Evolutionary conservation across 92 coral and sea anemone genomes (phyloP).

Genomic region (Heliopora coerulea): DNA sequence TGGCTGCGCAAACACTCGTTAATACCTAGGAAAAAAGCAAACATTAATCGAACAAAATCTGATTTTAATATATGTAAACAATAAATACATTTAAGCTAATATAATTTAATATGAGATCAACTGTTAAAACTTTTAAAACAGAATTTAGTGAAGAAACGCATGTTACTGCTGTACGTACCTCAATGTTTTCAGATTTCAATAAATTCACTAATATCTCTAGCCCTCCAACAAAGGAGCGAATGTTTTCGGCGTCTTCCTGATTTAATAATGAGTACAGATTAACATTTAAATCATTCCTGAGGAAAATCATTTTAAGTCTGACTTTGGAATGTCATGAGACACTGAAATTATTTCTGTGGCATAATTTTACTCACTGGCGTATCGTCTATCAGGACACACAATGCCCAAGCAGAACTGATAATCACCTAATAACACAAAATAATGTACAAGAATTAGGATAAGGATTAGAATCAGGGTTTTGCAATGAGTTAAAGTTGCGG

Average conservation of each 20-base stretch:
- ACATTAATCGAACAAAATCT: too few relatives aligned
- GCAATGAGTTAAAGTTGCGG: too few relatives aligned
- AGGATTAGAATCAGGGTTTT: too few relatives aligned
- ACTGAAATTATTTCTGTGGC: neutral
- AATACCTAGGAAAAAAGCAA: slow-evolving; percentile 55
- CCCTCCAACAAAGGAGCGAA: slow-evolving; percentile 94
- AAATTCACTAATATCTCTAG: slow-evolving; percentile 74
- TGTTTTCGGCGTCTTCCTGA: slow-evolving; percentile 84
- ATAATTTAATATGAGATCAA: too few relatives aligned
- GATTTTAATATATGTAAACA: too few relatives aligned
- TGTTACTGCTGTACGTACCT: slow-evolving; percentile 52
- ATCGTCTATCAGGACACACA: slow-evolving; percentile 75
- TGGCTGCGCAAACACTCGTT: slow-evolving; percentile 82
- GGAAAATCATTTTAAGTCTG: too few relatives aligned
- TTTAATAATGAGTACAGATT: neutral
- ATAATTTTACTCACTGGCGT: slow-evolving; percentile 60
- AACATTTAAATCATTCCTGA: too few relatives aligned
- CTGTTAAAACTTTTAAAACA: too few relatives aligned
- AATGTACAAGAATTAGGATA: too few relatives aligned
- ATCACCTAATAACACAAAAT: slow-evolving; percentile 50
- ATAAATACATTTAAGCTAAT: too few relatives aligned
- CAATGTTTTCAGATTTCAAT: slow-evolving; percentile 64
- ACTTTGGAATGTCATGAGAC: too few relatives aligned
- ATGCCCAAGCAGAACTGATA: slow-evolving; percentile 85
- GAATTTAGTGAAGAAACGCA: too few relatives aligned